Base-by-base conservation (phyloP, 2,888 invertebrate species). In the Sesia apiformis region DNA sequence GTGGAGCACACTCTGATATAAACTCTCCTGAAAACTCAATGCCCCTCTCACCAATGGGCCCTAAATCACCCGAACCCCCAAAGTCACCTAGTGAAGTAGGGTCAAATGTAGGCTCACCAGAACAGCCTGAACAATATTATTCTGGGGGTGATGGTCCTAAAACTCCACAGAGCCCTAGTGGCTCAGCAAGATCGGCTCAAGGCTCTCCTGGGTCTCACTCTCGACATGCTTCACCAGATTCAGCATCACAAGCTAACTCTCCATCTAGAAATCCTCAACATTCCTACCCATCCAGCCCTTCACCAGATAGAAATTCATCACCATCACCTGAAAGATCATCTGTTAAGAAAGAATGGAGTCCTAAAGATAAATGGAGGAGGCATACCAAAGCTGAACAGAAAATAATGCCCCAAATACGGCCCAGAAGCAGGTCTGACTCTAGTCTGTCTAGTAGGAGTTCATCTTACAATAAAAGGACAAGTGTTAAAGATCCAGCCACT, bases 341-440 rank as follows among this genome's bases (percentile, higher is more conserved):
- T 52, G 64, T 56, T 53, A 78, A 73, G 66, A 74, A 66, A 67
- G 74, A 78, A 49, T 84, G 84, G 84, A 84, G 82, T 61, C 84
- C 86, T 38, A 83, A 82, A 65, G 84, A 83, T 43, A 80, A 78
- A 55, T 87, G 86, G 87, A 72, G 87, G 57, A 72, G 86, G 55
- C 85, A 86, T 57, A 87, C 88, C 58, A 88, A 88, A 63, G 88
- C 85, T 52, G 87, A 87, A 64, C 87, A 88, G 65, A 88, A 88
- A 69, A 84, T 84, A 82, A 81, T 86, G 3, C 55, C 79, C 4
- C 60, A 66, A 5, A 65, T 78, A 39, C 64, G 73, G 43, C 71
- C 70, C 50, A 71, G 84, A 43, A 88, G 87, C 67, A 69, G 80
- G 60, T 88, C 89, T 55, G 86, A 85, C 53, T 88, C 89, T 57